Conservation (phyloP, 2,888 invertebrate genomes). For the Petrolisthes cinctipes region DNA sequence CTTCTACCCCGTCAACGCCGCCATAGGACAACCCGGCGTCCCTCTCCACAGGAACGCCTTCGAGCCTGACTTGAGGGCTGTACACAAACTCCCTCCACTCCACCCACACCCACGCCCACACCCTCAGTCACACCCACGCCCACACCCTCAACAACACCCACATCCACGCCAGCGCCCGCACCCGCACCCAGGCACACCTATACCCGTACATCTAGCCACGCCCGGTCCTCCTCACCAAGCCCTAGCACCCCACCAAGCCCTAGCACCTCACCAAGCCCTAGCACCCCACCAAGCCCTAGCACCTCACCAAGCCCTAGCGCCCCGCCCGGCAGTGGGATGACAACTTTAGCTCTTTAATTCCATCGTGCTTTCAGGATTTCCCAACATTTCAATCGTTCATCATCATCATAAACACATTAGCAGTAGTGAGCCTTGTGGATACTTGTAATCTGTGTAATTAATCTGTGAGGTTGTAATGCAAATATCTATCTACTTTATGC, state of each 20-base stretch:
- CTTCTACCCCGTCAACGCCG: conserved; percentile 64
- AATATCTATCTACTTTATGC: too few relatives aligned
- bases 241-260: neutral
- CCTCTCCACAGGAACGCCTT: conserved; percentile 44
- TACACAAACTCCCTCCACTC: conserved; percentile 27
- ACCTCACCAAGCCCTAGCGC: neutral
- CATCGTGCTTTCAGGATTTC: too few relatives aligned
- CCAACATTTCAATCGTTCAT: too few relatives aligned
- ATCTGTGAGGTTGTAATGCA: too few relatives aligned
- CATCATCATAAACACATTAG: too few relatives aligned
- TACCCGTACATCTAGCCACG: neutral
- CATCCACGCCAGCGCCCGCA: conserved; percentile 27
- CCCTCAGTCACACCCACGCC: neutral
- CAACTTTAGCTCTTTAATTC: too few relatives aligned
- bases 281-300: neutral
- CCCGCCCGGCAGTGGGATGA: neutral
- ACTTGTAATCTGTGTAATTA: too few relatives aligned
- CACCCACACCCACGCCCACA: conserved; percentile 27
- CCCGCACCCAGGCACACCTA: conserved; percentile 12
- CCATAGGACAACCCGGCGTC: conserved; percentile 52
- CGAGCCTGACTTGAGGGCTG: conserved; percentile 24
- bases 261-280: neutral
- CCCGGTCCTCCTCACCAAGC: neutral
- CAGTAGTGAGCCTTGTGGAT: too few relatives aligned
- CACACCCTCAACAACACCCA: neutral